Evolutionary conservation across 37 sponge, comb jelly and placozoan genomes (phyloP).

Genomic region (Eunapius fragilis): DNA sequence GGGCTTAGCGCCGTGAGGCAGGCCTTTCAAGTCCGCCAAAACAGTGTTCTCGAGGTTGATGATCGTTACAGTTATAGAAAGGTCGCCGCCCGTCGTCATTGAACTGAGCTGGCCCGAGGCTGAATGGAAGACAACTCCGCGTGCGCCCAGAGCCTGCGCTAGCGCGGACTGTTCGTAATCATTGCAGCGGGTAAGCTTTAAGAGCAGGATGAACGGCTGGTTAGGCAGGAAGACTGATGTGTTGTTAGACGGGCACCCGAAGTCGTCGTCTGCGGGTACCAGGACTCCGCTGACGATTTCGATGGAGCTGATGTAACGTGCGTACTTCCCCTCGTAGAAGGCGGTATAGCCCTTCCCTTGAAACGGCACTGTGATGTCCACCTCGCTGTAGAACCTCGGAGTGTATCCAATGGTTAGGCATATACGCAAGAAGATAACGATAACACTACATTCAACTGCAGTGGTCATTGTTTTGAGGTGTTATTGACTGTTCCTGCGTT

Average conservation of each 20-base stretch:
- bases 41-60: not conserved
- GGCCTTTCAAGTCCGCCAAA: not conserved
- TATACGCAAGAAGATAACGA: not conserved
- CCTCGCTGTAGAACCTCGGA: not conserved
- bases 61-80: not conserved
- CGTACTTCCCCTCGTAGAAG: not conserved
- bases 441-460: not conserved
- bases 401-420: not conserved
- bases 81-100: not conserved
- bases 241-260: constrained; percentile 9
- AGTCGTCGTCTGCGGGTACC: not conserved
- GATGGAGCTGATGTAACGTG: not conserved
- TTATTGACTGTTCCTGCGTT: no score
- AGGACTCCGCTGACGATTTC: not conserved
- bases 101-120: not conserved
- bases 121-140: constrained; percentile 40
- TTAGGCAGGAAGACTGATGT: not conserved
- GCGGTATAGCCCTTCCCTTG: not conserved
- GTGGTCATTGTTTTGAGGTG: not conserved
- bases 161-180: constrained; percentile 9
- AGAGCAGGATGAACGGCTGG: not conserved
- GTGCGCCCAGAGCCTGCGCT: constrained; percentile 25
- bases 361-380: not conserved
- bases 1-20: not conserved
- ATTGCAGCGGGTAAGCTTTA: constrained; percentile 5